phyloP scores from a whole-genome alignment of 1,140 invertebrate genomes.

The Cotesia vestalis region DNA sequence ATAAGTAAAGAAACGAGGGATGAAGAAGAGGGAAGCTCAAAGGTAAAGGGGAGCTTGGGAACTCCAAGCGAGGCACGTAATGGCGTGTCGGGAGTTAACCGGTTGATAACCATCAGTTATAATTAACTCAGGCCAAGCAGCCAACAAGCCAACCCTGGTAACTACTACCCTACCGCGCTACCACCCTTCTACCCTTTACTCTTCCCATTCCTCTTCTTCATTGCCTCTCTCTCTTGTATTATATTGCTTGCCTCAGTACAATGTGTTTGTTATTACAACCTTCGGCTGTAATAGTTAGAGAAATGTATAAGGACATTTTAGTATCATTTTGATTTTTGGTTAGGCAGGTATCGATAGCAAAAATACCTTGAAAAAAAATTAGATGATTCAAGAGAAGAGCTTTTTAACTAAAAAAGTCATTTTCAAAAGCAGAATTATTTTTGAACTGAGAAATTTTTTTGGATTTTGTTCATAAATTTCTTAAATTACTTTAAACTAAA shows the following conservation, averaged over 20 bases:
- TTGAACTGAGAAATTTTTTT: too few species aligned
- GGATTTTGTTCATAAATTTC: too few species aligned
- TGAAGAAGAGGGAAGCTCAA: slow-evolving; percentile 5
- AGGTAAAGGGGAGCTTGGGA: slow-evolving; percentile 46
- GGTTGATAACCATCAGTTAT: slow-evolving; percentile 68
- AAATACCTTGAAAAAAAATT: too few species aligned
- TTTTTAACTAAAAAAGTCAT: not conserved
- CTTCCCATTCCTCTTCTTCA: slow-evolving; percentile 10
- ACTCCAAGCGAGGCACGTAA: slow-evolving; percentile 63
- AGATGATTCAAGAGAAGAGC: too few species aligned
- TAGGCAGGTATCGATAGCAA: too few species aligned
- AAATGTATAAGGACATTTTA: too few species aligned
- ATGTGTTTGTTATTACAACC: not conserved
- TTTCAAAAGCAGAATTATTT: too few species aligned
- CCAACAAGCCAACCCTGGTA: slow-evolving; percentile 62
- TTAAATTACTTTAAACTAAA: too few species aligned
- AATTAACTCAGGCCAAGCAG: slow-evolving; percentile 66
- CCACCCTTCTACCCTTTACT: slow-evolving; percentile 39
- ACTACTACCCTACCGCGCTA: slow-evolving; percentile 40
- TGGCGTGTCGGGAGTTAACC: slow-evolving; percentile 67
- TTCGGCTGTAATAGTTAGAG: too few species aligned
- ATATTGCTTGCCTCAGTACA: not conserved
- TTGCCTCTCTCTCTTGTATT: slow-evolving; percentile 30
- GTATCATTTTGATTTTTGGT: not conserved
- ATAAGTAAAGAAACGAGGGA: not conserved